Evolutionary conservation across 2,888 invertebrate species (phyloP), one percentile per base, ranked within the genome.

Genomic region (Fabriciana adippe): DNA sequence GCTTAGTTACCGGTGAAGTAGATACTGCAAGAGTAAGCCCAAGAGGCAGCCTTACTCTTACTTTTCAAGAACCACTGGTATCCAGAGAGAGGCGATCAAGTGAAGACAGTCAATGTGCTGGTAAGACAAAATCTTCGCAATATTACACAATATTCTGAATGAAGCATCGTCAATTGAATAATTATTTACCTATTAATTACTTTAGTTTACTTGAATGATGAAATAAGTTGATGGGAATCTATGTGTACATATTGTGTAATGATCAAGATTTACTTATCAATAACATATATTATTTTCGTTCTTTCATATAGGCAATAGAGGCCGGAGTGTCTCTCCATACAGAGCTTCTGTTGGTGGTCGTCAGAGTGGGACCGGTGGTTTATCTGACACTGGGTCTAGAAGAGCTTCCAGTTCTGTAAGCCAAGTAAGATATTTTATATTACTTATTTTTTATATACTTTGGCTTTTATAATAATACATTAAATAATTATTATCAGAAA

Each of bases 341-440:
- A 89, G 95, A 67, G 91, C 93, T 3, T 93, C 93, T 1, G 64
- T 92, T 72, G 84, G 81, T 1, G 93, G 92, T 26, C 85, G 93
- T 6, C 92, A 90, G 72, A 84, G 89, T 18, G 88, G 89, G 0
- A 77, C 85, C 0, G 92, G 87, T 0, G 84, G 85, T 0, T 87
- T 93, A 64, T 94, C 94, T 0, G 95, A 95, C 66, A 86, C 90
- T 0, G 94, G 94, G 0, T 95, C 95, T 0, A 89, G 96, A 65
- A 88, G 96, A 70, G 95, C 95, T 3, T 96, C 95, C 76, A 96
- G 95, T 80, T 95, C 95, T 41, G 95, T 96, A 26, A 96, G 95
- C 75, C 96, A 95, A 94, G 95, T 95, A 85, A 78, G 77, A 72
- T 55, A 41, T 31, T 6, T 16, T 11, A 16, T 2, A 14, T n/a